phyloP scores from a whole-genome alignment of 2,888 invertebrate species.

The Eupithecia centaureata region DNA sequence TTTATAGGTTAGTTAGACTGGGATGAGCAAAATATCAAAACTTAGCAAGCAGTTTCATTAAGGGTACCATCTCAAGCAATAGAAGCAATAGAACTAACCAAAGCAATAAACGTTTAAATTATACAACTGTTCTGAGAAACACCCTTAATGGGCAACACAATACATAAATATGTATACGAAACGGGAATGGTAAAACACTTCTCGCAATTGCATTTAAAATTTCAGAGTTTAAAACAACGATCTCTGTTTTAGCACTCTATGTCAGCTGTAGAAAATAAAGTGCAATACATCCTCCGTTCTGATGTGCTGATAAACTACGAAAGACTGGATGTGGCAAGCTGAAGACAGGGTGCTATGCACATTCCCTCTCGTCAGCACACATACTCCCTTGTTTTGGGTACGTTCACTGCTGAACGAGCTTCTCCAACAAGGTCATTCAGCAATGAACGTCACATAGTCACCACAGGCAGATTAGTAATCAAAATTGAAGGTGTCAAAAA shows the following conservation, averaged over 20 bases:
- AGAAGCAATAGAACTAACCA: neutral
- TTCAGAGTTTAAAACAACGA: conserved; percentile 33
- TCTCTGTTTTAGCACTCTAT: conserved; percentile 48
- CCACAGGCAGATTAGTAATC: neutral
- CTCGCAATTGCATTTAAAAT: conserved; percentile 31
- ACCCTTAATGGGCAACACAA: conserved; percentile 19
- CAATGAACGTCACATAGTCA: neutral
- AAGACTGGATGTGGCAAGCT: neutral
- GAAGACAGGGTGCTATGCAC: neutral
- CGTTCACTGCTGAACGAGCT: neutral
- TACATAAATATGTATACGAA: conserved; percentile 21
- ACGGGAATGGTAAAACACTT: conserved; percentile 24
- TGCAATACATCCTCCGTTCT: neutral
- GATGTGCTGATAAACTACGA: neutral
- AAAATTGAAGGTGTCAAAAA: neutral
- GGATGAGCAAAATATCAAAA: neutral
- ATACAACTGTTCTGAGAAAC: conserved; percentile 17
- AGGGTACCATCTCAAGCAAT: neutral
- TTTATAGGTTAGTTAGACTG: neutral
- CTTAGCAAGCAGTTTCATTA: neutral
- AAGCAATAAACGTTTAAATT: conserved; percentile 17
- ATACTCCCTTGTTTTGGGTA: too few relatives aligned
- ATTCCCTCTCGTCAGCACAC: neutral
- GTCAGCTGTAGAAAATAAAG: conserved; percentile 28
- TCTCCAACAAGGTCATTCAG: neutral